Evolutionary conservation across 2,113 vertebrate genomes (phyloP).

Genomic region (Pipa parva): DNA sequence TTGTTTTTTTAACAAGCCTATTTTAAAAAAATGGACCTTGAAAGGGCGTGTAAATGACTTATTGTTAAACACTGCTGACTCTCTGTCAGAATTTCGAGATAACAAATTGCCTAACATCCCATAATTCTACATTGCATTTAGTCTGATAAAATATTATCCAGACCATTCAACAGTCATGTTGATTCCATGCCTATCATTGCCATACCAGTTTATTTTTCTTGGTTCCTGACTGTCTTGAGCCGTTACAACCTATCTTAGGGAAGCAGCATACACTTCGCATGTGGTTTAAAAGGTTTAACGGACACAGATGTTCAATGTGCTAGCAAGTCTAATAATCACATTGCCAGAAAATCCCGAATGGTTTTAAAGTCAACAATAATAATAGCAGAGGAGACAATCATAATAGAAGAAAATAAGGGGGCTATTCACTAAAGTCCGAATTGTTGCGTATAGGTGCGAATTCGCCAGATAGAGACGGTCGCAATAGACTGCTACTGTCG

Average conservation of each 20-base stretch:
- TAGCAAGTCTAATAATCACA: conserved; percentile 51
- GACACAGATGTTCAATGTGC: conserved; percentile 54
- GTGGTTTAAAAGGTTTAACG: conserved; percentile 50
- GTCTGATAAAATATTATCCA: conserved; percentile 1
- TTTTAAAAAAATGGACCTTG: too few species aligned
- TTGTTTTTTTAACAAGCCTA: too few species aligned
- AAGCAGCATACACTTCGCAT: conserved; percentile 43
- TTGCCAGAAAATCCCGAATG: conserved; percentile 24
- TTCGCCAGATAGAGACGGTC: too few species aligned
- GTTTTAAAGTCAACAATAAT: conserved; percentile 26
- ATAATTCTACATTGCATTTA: neutral
- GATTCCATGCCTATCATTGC: neutral
- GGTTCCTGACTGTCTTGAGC: conserved; percentile 16
- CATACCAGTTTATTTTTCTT: neutral
- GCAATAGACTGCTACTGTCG: too few species aligned
- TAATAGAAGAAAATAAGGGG: too few species aligned
- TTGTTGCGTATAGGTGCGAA: too few species aligned
- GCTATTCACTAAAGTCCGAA: too few species aligned
- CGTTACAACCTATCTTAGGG: conserved; percentile 32
- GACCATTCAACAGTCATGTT: conserved; percentile 16
- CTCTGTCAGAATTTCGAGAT: neutral
- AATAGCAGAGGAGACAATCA: neutral
- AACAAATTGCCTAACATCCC: neutral
- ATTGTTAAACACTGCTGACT: conserved; percentile 28
- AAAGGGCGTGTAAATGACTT: neutral